Conservation (phyloP, 1,140 invertebrate species). For the Drosophila ficusphila region DNA sequence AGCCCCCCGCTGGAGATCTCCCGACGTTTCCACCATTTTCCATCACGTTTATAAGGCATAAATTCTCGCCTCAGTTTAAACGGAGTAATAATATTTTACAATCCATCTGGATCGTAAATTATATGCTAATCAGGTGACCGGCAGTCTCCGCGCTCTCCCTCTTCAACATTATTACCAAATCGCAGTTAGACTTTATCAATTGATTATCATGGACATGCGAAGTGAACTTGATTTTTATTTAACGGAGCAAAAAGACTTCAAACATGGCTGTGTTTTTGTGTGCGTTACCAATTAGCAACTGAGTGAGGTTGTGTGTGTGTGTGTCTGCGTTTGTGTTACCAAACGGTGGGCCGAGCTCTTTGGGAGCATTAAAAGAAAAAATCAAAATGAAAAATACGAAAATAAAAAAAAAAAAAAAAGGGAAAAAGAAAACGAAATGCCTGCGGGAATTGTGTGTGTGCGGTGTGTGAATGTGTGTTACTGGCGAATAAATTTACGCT, state of each 20-base stretch:
- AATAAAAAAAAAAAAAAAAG: conserved; percentile 13
- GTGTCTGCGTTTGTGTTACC: conserved; percentile 4
- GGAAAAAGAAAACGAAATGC: conserved; percentile 46
- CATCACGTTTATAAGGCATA: conserved; percentile 15
- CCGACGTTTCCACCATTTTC: conserved; percentile 2
- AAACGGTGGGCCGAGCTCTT: conserved; percentile 25
- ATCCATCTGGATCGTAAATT: conserved; percentile 51
- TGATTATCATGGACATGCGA: conserved; percentile 69
- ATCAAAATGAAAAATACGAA: conserved; percentile 8
- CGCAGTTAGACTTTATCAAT: conserved; percentile 68
- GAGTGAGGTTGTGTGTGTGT: background rate
- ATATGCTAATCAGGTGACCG: conserved; percentile 74
- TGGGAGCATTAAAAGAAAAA: conserved; percentile 15
- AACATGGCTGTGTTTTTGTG: conserved; percentile 6
- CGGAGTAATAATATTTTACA: conserved; percentile 38
- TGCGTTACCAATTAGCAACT: conserved; percentile 58
- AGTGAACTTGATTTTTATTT: conserved; percentile 73
- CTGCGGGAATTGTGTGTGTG: conserved; percentile 63
- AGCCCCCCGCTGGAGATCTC: background rate
- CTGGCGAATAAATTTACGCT: conserved; percentile 73
- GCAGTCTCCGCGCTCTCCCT: conserved; percentile 22
- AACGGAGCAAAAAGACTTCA: conserved; percentile 37
- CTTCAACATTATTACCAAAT: conserved; percentile 35
- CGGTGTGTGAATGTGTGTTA: conserved; percentile 26
- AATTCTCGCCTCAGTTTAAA: conserved; percentile 30